Base-by-base conservation (phyloP, 2,113 vertebrate genomes). In the Verasper variegatus region DNA sequence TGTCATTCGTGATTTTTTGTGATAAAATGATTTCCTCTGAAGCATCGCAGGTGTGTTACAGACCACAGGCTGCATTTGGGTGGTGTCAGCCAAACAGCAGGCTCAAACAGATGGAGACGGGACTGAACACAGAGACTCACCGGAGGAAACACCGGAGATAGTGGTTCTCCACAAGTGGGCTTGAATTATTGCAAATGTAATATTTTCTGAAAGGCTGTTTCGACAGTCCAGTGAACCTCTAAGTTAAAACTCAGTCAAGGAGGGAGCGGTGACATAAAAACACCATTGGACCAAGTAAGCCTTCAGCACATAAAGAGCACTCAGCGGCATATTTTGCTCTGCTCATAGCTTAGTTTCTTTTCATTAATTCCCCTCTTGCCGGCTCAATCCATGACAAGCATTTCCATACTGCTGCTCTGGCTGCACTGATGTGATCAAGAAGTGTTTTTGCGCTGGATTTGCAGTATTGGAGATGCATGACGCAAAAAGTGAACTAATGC, bases 401-500 rank as follows among this genome's bases (percentile, higher is more conserved):
- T 78, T 86, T 85, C 66, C 72, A 72, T 74, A 76, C 75, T 27
- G 51, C 78, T 26, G 47, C 40, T 52, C 35, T 42, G 64, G 66
- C 75, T 75, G 59, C 68, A 54, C 58, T 62, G 71, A 78, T 79
- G 68, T 62, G 67, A 91, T 86, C 73, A 69, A 68, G 65, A 78
- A 62, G 20, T 72, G 45, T 76, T 78, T 27, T 62, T 75, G 37
- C 2, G 2, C 55, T 21, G 49, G 70, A 83, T 86, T 80, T 84
- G 60, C 62, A 51, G 31, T 37, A 65, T 42, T 68, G 51, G 21
- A 66, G 21, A 37, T 68, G 66, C 8, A 0, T 68, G 42, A 63
- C 59, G 79, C 61, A 63, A 17, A 47, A 75, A 74, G 35, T 56
- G 40, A 70, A 69, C 65, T 71, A 71, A 74, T 63, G 58, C 14